Evolutionary conservation across 2,113 vertebrate genomes (phyloP).

Genomic region (Clinocottus analis): DNA sequence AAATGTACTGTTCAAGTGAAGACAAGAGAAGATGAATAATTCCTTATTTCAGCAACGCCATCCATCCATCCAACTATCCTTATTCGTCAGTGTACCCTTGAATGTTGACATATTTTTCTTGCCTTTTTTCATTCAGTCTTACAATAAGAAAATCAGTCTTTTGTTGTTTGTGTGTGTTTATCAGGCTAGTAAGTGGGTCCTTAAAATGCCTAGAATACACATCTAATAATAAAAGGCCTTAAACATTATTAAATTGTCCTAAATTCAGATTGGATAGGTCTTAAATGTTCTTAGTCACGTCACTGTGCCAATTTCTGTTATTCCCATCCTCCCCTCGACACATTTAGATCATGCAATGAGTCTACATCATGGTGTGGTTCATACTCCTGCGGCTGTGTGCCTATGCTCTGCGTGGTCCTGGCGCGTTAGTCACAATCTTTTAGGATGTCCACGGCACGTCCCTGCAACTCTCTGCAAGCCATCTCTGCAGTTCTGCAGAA

Average conservation of each 20-base stretch:
- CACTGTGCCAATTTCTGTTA: background rate
- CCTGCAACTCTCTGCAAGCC: background rate
- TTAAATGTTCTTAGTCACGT: background rate
- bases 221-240: background rate
- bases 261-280: background rate
- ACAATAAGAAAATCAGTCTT: slow-evolving; percentile 1
- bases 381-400: background rate
- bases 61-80: background rate
- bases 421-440: background rate
- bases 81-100: slow-evolving; percentile 12
- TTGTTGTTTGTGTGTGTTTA: background rate
- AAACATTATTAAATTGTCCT: background rate
- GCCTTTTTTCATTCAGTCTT: background rate
- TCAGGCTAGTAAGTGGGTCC: background rate
- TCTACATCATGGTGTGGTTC: background rate
- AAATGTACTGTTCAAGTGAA: background rate
- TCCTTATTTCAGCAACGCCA: background rate
- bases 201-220: background rate
- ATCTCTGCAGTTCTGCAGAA: background rate
- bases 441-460: background rate
- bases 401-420: background rate
- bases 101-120: slow-evolving; percentile 4
- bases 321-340: background rate
- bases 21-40: background rate
- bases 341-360: background rate